Evolutionary conservation across 2,113 vertebrate species (phyloP).

Genomic region (Otolemur garnettii): DNA sequence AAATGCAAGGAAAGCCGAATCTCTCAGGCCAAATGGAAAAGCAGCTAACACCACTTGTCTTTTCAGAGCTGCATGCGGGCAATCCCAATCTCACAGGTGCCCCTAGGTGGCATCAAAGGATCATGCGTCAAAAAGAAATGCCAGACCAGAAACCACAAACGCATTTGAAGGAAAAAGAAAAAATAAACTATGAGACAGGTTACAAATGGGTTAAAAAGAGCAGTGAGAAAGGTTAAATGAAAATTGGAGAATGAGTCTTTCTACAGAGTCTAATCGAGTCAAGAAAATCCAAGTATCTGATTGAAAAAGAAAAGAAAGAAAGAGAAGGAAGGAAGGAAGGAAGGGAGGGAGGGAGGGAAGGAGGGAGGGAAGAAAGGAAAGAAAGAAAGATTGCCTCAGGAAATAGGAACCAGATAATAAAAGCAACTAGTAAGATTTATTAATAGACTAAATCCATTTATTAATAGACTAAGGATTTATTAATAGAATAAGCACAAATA

Average conservation of each 20-base stretch:
- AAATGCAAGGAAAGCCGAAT: neutral
- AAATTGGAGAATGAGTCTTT: neutral
- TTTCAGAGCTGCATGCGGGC: neutral
- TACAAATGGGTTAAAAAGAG: neutral
- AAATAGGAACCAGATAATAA: slow-evolving; percentile 15
- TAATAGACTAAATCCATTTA: slow-evolving; percentile 19
- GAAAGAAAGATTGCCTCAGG: neutral
- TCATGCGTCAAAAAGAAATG: neutral
- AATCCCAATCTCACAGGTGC: neutral
- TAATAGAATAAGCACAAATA: neutral
- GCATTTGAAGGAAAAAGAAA: neutral
- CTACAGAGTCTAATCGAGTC: neutral
- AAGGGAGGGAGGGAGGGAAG: neutral
- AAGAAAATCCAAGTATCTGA: neutral
- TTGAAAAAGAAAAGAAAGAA: neutral
- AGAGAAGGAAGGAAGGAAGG: neutral
- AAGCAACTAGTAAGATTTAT: slow-evolving; percentile 53
- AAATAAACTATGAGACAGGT: neutral
- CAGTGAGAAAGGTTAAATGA: neutral
- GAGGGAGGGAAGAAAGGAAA: neutral
- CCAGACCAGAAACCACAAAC: slow-evolving; percentile 17
- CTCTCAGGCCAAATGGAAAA: neutral
- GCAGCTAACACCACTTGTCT: neutral
- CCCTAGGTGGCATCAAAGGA: slow-evolving; percentile 77
- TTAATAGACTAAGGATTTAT: neutral